Percentiles rank a stretch among this genome's conserved stretches.
Conservation (phyloP, 2,113 vertebrate species). For the Spheniscus mendiculus region DNA sequence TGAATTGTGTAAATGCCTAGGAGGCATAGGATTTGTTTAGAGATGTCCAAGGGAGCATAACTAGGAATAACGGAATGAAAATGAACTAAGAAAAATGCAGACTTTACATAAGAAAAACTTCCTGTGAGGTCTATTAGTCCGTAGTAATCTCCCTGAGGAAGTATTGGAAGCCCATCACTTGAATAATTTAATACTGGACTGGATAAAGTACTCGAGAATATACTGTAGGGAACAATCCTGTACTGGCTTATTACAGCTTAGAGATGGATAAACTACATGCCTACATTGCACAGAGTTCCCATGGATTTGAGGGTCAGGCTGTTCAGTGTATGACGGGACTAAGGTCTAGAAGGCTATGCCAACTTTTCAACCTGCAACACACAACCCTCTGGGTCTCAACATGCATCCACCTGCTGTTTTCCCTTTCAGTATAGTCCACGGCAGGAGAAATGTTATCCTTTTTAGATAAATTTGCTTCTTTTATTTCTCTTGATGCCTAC, state of each 20-base stretch:
- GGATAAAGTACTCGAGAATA: neutral
- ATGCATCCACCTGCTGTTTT: neutral
- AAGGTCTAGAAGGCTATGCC: fast-evolving
- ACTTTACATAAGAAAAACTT: slow-evolving; percentile 10
- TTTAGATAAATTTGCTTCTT: neutral
- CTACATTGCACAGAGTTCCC: neutral
- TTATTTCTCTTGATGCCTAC: neutral
- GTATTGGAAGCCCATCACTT: neutral
- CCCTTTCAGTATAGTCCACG: neutral
- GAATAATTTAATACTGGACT: slow-evolving; percentile 39
- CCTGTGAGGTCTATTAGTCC: neutral
- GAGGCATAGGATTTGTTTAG: neutral
- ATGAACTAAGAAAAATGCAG: slow-evolving; percentile 1
- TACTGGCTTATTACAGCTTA: neutral
- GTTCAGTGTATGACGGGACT: no score
- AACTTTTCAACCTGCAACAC: neutral
- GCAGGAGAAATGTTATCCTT: neutral
- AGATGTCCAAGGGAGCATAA: neutral
- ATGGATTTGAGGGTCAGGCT: neutral
- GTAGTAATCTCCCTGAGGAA: neutral
- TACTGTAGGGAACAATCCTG: neutral
- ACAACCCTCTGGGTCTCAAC: neutral
- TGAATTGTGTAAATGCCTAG: neutral
- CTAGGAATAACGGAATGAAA: neutral
- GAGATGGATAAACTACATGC: neutral